These are phyloP conservation scores for Bombyx mandarina DNA, from an alignment of 1,140 invertebrate species.

Conservation along the genomic window DNA sequence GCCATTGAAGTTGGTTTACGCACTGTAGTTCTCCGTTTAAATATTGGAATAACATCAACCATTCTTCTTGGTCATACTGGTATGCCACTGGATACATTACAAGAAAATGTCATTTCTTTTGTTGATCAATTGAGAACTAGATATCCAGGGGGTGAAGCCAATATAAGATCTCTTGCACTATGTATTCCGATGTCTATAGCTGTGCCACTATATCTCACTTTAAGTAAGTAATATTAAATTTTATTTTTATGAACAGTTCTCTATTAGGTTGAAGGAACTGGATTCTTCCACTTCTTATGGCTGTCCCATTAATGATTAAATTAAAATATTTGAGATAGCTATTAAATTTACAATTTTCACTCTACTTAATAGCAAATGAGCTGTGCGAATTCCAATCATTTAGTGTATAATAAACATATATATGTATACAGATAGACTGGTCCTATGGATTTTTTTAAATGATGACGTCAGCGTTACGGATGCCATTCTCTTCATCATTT, in stretches of 20 bases:
- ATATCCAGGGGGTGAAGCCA: conserved; percentile 76
- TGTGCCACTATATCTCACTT: conserved; percentile 74
- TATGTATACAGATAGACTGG: too few relatives aligned
- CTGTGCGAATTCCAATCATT: too few relatives aligned
- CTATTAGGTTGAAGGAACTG: too few relatives aligned
- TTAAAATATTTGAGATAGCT: too few relatives aligned
- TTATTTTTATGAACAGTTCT: neutral
- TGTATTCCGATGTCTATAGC: conserved; percentile 70
- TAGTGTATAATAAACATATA: too few relatives aligned
- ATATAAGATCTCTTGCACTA: conserved; percentile 73
- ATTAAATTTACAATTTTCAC: too few relatives aligned
- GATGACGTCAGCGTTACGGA: too few relatives aligned
- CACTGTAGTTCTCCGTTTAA: conserved; percentile 72
- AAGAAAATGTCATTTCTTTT: conserved; percentile 72
- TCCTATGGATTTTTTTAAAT: too few relatives aligned
- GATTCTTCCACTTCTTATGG: too few relatives aligned
- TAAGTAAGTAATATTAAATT: conserved; percentile 70
- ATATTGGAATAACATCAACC: conserved; percentile 70
- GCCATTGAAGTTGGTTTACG: conserved; percentile 72
- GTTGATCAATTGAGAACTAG: conserved; percentile 65
- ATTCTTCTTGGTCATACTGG: conserved; percentile 72
- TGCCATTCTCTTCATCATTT: too few relatives aligned
- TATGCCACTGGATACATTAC: conserved; percentile 68
- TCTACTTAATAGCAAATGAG: too few relatives aligned
- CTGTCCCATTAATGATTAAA: too few relatives aligned